A percentile compares a stretch with the other conserved stretches of the same genome.
phyloP scores from a whole-genome alignment of 2,113 vertebrate genomes.

The Phyllostomus discolor region DNA sequence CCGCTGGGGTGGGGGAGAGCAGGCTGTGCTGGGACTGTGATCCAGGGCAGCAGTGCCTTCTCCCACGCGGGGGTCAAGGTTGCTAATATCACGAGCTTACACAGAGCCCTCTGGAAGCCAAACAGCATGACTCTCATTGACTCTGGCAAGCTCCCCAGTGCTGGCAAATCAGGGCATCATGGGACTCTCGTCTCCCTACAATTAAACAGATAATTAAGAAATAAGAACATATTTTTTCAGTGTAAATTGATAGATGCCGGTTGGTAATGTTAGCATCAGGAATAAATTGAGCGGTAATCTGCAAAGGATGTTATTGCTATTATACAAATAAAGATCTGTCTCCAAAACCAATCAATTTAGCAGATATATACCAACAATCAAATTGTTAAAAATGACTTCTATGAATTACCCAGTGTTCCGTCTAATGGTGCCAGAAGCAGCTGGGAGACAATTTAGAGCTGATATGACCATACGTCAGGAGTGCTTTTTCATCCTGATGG shows the following conservation, averaged over 20 bases:
- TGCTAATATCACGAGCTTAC: not conserved
- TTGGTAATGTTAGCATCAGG: slow-evolving; percentile 67
- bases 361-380: slow-evolving; percentile 86
- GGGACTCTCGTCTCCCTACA: slow-evolving; percentile 60
- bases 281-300: slow-evolving; percentile 81
- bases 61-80: not conserved
- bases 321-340: slow-evolving; percentile 85
- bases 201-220: slow-evolving; percentile 83
- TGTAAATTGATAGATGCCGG: slow-evolving; percentile 74
- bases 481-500: slow-evolving; percentile 76
- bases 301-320: slow-evolving; percentile 83
- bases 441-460: slow-evolving; percentile 81
- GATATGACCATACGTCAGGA: slow-evolving; percentile 69
- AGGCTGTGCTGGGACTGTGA: not conserved
- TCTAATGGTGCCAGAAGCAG: slow-evolving; percentile 81
- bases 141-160: slow-evolving; percentile 65
- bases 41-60: not conserved
- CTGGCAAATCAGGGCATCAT: slow-evolving; percentile 45
- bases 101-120: slow-evolving; percentile 1
- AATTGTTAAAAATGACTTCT: slow-evolving; percentile 79
- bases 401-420: slow-evolving; percentile 80
- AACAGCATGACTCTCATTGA: not conserved
- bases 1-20: not conserved
- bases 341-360: slow-evolving; percentile 82
- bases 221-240: slow-evolving; percentile 72